A percentile compares a stretch with the other conserved stretches of the same genome.
Evolutionary conservation across 2,888 invertebrate species (phyloP).

Genomic region (Ectemnius continuus): DNA sequence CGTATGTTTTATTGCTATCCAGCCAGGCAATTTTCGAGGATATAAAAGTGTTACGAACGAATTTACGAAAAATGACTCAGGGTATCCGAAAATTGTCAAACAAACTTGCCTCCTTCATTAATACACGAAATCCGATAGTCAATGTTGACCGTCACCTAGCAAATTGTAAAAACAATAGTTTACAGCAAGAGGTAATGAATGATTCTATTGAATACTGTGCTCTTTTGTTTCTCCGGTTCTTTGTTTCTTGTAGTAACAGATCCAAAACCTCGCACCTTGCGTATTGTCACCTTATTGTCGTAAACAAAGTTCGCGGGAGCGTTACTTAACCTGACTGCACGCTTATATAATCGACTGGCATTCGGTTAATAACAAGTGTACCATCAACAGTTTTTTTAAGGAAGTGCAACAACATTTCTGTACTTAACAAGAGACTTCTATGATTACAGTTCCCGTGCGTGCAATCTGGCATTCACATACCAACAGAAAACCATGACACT

Average conservation of each 20-base stretch:
- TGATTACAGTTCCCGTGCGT: too few relatives aligned
- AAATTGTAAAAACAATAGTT: slow-evolving; percentile 42
- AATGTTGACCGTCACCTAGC: slow-evolving; percentile 80
- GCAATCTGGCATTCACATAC: too few relatives aligned
- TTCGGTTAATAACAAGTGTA: too few relatives aligned
- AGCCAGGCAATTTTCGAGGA: slow-evolving; percentile 4
- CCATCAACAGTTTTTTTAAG: too few relatives aligned
- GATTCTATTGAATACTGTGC: background rate
- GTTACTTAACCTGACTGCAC: slow-evolving; percentile 60
- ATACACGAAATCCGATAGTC: slow-evolving; percentile 80
- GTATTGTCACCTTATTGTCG: slow-evolving; percentile 15
- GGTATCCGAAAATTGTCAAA: slow-evolving; percentile 81
- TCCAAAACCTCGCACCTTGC: background rate
- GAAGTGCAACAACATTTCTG: too few relatives aligned
- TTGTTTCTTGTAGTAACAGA: too few relatives aligned
- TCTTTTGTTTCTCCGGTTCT: background rate
- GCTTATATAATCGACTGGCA: slow-evolving; percentile 58
- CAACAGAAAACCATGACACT: too few relatives aligned
- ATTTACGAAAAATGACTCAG: slow-evolving; percentile 79
- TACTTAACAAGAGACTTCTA: too few relatives aligned
- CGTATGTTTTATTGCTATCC: slow-evolving; percentile 23
- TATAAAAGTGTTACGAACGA: slow-evolving; percentile 20
- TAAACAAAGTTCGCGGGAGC: slow-evolving; percentile 6
- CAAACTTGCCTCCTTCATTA: slow-evolving; percentile 80
- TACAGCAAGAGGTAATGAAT: too few relatives aligned